These are phyloP conservation scores for Caloenas nicobarica DNA, from an alignment of 2,113 vertebrate species.

Conservation along the genomic window DNA sequence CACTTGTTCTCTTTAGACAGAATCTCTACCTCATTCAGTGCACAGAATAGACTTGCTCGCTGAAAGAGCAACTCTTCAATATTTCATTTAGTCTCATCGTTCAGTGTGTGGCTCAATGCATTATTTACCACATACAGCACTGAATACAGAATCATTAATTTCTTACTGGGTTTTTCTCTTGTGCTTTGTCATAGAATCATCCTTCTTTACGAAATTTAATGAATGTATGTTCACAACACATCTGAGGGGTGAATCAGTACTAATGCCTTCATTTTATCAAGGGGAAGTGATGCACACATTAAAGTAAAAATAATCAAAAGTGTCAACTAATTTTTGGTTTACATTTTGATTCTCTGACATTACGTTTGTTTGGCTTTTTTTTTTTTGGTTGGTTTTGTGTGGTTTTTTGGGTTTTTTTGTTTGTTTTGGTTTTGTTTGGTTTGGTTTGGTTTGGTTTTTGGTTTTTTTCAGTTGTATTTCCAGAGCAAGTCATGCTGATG, in stretches of 20 bases:
- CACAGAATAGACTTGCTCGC: not conserved
- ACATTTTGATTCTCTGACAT: not conserved
- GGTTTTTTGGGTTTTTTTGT: too few species aligned
- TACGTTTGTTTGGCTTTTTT: too few species aligned
- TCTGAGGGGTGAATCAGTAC: not conserved
- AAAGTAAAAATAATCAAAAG: not conserved
- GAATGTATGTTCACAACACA: not conserved
- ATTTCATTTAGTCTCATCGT: slow-evolving; percentile 50
- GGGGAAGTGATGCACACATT: not conserved
- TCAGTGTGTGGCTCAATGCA: slow-evolving; percentile 43
- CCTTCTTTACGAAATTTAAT: not conserved
- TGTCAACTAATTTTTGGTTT: not conserved
- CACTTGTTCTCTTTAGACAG: not conserved
- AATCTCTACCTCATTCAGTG: not conserved
- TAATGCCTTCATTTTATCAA: not conserved
- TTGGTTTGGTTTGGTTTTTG: too few species aligned
- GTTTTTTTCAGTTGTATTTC: not conserved
- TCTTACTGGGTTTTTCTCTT: not conserved
- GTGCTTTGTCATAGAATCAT: not conserved
- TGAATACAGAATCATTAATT: slow-evolving; percentile 57
- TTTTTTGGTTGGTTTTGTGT: too few species aligned
- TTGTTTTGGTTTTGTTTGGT: too few species aligned
- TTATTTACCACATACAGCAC: slow-evolving; percentile 50
- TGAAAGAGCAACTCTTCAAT: slow-evolving; percentile 60
- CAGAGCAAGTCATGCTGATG: not conserved